A percentile compares a stretch with the other conserved stretches of the same genome.
Conservation (phyloP, 2,797 vertebrate species). For the Phrynocephalus vlangalii region DNA sequence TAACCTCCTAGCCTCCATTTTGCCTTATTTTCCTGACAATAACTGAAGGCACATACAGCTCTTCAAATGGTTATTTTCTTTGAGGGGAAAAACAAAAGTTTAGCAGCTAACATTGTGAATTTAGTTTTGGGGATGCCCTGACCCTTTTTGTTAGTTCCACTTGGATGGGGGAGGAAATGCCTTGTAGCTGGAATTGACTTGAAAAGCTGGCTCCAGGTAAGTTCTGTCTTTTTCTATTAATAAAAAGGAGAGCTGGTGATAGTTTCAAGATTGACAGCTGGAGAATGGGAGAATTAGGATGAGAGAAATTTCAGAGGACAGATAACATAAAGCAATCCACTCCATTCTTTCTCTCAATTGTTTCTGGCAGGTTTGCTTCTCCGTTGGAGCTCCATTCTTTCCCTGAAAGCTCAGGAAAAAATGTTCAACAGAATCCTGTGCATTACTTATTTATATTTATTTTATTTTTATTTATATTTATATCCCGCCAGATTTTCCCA, state of each 20-base stretch:
- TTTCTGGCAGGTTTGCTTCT: neutral
- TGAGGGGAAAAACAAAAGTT: neutral
- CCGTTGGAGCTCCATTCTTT: neutral
- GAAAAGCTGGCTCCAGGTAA: neutral
- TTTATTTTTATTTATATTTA: too few relatives aligned
- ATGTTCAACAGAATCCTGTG: neutral
- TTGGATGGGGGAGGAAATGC: conserved; percentile 26
- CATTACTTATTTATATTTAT: too few relatives aligned
- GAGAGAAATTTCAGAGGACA: neutral
- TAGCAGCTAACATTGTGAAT: neutral
- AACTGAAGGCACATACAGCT: neutral
- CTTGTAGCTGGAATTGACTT: conserved; percentile 42
- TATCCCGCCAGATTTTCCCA: too few relatives aligned
- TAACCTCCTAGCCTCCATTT: neutral
- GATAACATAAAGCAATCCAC: neutral
- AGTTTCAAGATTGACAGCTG: conserved; percentile 25
- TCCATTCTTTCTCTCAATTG: neutral
- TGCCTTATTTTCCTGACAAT: neutral
- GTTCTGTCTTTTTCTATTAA: conserved; percentile 25
- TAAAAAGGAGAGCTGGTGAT: neutral
- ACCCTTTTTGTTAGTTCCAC: conserved; percentile 27
- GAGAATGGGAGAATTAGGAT: neutral
- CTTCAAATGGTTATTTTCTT: neutral
- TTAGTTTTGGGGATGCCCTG: neutral
- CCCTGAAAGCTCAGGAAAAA: neutral